Conservation (phyloP, 2,113 vertebrate genomes). For the Gasterosteus nipponicus region DNA sequence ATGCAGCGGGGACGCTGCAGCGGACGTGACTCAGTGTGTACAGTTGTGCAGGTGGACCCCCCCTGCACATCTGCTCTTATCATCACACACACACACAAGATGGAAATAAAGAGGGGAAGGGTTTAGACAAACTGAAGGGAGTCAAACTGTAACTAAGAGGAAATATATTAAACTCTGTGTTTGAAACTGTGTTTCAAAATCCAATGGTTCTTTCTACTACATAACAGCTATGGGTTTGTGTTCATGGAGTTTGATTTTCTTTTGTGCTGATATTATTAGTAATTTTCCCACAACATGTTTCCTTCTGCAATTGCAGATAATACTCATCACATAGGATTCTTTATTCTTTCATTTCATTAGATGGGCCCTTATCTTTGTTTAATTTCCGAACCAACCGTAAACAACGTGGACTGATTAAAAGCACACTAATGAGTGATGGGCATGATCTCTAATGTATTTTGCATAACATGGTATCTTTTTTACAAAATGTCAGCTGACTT, state of each 20-base stretch:
- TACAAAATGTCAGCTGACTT: background rate
- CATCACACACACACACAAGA: conserved; percentile 7
- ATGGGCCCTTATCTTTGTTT: background rate
- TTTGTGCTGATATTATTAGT: background rate
- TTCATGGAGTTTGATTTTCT: background rate
- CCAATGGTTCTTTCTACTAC: background rate
- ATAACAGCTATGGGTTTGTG: background rate
- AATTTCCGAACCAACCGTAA: too few relatives aligned
- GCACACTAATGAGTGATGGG: background rate
- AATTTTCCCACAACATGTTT: background rate
- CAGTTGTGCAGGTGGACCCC: conserved; percentile 4
- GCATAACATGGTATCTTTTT: background rate
- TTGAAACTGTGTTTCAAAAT: background rate
- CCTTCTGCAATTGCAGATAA: background rate
- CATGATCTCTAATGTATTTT: background rate
- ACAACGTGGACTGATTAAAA: too few relatives aligned
- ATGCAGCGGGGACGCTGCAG: background rate
- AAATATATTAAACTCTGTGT: background rate
- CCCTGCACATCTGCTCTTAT: conserved; percentile 46
- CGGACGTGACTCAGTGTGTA: conserved; percentile 17
- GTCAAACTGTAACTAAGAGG: background rate
- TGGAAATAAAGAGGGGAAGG: background rate
- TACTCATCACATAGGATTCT: background rate
- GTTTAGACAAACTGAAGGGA: background rate
- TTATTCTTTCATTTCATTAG: background rate